Evolutionary conservation across 1,140 invertebrate species (phyloP), one percentile per base, ranked within the genome.

Genomic region (Polypedilum vanderplanki): DNA sequence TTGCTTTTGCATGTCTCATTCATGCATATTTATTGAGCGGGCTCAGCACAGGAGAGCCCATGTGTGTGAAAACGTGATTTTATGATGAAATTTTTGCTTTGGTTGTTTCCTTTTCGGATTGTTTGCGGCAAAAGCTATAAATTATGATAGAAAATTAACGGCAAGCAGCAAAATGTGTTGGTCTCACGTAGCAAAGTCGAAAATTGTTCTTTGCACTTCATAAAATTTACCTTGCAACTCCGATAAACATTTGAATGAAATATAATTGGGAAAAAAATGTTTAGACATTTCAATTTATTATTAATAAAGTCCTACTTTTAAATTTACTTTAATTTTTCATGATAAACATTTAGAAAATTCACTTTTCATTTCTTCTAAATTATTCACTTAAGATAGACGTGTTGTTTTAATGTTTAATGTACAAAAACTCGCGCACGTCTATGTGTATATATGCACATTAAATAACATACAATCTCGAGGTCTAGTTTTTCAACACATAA

Each of bases 401-500:
- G 46, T n/a, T 57, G 12, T n/a, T n/a, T 57, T 57, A 57, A 57
- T 57, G 46, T n/a, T 57, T 57, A 57, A 57, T 57, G 46, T 57
- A 57, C 46, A 57, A 12, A 46, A 57, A n/a, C n/a, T n/a, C n/a
- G n/a, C n/a, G 46, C 46, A 15, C n/a, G n/a, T n/a, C 24, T 33
- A 33, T 33, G 24, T 33, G 1, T 57, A 57, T 46, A n/a, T 46
- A 15, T 46, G 41, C 41, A 10, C 41, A 46, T 10, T 10, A 46
- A 46, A 15, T 10, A 46, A 46, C 9, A 46, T 46, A 46, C 9
- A 12, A 57, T n/a, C 46, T n/a, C 46, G 46, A 57, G 12, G 46
- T 57, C 46, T 57, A 57, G 46, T 57, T 57, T 57, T 57, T 57
- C 46, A 57, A 57, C 46, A 57, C 46, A 57, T 57, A 57, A 57